These are phyloP conservation scores for Xerus rutilus DNA, from an alignment of 2,797 vertebrate genomes.

Conservation along the genomic window DNA sequence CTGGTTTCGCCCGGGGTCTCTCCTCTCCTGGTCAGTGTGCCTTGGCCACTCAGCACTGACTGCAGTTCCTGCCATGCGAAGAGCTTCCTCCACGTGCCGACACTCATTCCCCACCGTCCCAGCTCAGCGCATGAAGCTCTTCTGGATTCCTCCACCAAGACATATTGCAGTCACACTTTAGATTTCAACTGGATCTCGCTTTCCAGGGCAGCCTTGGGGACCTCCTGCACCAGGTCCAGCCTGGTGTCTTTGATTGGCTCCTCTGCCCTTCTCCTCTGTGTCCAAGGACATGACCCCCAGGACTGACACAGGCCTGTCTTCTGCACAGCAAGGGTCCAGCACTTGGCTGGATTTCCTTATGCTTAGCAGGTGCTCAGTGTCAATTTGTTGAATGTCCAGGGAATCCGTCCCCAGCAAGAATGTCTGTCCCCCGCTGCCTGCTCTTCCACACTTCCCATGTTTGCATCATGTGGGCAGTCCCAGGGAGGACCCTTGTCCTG, in stretches of 20 bases:
- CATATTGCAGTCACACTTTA: background rate
- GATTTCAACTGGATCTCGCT: background rate
- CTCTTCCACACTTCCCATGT: background rate
- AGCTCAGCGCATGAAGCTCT: too few relatives aligned
- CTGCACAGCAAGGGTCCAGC: rapidly evolving
- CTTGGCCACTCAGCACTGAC: rapidly evolving
- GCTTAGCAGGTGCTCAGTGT: rapidly evolving
- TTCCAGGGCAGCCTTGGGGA: too few relatives aligned
- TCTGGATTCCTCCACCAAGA: background rate
- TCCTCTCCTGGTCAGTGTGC: background rate
- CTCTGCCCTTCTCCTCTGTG: background rate
- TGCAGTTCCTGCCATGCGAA: rapidly evolving
- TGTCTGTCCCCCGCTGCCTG: rapidly evolving
- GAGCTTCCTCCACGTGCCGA: rapidly evolving
- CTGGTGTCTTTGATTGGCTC: too few relatives aligned
- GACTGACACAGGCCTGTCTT: background rate
- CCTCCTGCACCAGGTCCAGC: background rate
- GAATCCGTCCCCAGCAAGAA: background rate
- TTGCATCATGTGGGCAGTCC: background rate
- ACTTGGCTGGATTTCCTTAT: background rate
- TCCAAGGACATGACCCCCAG: too few relatives aligned
- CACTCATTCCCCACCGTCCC: rapidly evolving
- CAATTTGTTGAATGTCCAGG: background rate
- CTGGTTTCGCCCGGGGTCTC: rapidly evolving
- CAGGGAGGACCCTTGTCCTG: background rate